Base-by-base conservation (phyloP, 2,888 invertebrate genomes). In the Parnassius apollo region DNA sequence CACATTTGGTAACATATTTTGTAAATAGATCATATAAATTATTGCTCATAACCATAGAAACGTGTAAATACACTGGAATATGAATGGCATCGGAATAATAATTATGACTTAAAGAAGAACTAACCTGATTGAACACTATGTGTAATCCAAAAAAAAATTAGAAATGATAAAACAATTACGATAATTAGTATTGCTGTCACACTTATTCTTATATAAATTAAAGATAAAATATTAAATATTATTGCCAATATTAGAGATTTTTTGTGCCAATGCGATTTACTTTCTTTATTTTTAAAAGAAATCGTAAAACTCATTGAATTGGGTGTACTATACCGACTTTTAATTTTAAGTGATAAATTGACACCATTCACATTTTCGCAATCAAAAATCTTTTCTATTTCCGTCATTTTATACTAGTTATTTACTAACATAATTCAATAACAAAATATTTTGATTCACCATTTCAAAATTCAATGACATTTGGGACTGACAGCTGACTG, bases 41-140 rank as follows among this genome's bases (percentile, higher is more conserved):
- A 49, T 7, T 13, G 9, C 18, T 49, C 13, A 13, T 9, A 49
- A 49, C n/a, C 18, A 49, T 2, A 49, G 49, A 9, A 49, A n/a
- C 3, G 49, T 2, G 9, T 18, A 49, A 13, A 49, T 49, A 18
- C 10, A 49, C 9, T 50, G 12, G 13, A 49, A 13, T n/a, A 13
- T 35, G 12, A 10, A 25, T 25, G 9, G 12, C 2, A 48, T 46
- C 13, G 8, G 13, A 50, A 9, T 18, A 9, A 18, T 50, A 18
- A 3, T 8, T 9, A 50, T 50, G 25, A 11, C 7, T 12, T 13
- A 13, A 18, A 25, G n/a, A 55, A 3, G 2, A 42, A 73, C 73
- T 60, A 62, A 90, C 91, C 91, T 78, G 88, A 86, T 64, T 91
- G 89, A 52, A 91, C 91, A 73, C 83, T 88, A 65, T 90, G 88